phyloP scores from a whole-genome alignment of 2,797 vertebrate genomes.

The Pipistrellus nathusii region DNA sequence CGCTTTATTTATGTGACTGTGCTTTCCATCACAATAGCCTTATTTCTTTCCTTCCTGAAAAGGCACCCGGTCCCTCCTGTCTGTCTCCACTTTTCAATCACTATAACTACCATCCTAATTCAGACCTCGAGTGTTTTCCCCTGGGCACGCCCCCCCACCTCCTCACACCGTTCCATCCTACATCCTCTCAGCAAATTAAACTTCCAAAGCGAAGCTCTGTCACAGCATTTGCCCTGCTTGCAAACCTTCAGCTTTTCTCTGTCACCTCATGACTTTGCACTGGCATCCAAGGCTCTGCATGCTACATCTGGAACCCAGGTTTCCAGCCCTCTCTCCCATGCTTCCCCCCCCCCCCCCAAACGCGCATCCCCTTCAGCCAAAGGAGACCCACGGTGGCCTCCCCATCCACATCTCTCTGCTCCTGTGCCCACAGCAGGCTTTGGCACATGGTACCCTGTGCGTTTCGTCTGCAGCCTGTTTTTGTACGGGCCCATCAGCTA shows the following conservation, averaged over 20 bases:
- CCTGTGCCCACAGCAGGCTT: not conserved
- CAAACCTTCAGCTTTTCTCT: conserved; percentile 5
- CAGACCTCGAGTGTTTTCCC: not conserved
- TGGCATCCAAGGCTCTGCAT: not conserved
- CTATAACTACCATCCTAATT: not conserved
- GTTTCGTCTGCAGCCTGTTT: not conserved
- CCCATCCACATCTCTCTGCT: not conserved
- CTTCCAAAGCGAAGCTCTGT: conserved; percentile 25
- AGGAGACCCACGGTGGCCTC: not conserved
- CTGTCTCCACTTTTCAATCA: conserved; percentile 5
- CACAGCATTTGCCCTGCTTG: not conserved
- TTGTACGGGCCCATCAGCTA: not conserved
- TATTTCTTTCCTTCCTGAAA: conserved; percentile 14
- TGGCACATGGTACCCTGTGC: not conserved
- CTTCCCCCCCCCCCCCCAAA: not conserved
- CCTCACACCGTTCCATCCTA: not conserved
- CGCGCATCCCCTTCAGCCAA: not conserved
- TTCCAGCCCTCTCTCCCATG: not conserved
- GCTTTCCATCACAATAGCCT: conserved; percentile 21
- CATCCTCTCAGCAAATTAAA: not conserved
- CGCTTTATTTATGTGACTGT: conserved; percentile 39
- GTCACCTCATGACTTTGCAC: not conserved
- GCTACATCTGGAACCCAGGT: not conserved
- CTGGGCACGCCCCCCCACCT: not conserved
- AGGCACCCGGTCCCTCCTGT: not conserved